Percentiles rank a stretch among this genome's conserved stretches.
These are phyloP conservation scores for Amiota communis DNA, from an alignment of 2,888 invertebrate genomes.

Conservation along the genomic window DNA sequence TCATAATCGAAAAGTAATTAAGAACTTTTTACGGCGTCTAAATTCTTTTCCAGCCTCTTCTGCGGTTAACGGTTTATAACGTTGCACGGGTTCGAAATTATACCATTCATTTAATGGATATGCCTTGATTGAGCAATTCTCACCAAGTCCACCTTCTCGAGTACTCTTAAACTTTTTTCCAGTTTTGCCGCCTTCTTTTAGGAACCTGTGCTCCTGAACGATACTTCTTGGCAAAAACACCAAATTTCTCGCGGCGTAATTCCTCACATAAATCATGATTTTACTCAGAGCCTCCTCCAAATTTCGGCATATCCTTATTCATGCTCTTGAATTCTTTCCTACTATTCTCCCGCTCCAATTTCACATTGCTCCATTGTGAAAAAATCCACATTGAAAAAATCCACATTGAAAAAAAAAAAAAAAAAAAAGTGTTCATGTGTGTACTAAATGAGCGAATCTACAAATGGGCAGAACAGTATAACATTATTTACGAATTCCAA, in stretches of 20 bases:
- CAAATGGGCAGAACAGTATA: too few relatives aligned
- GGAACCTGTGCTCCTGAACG: slow-evolving; percentile 94
- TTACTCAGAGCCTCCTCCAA: slow-evolving; percentile 97
- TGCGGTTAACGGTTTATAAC: slow-evolving; percentile 93
- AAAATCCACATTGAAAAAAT: slow-evolving; percentile 93
- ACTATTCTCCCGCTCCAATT: slow-evolving; percentile 96
- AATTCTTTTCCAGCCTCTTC: slow-evolving; percentile 99
- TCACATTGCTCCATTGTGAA: slow-evolving; percentile 88
- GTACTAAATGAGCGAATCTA: too few relatives aligned
- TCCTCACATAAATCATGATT: slow-evolving; percentile 95
- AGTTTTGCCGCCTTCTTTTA: slow-evolving; percentile 91
- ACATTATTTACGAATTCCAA: too few relatives aligned
- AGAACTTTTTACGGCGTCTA: slow-evolving; percentile 93
- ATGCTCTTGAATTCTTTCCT: slow-evolving; percentile 89
- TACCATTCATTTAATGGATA: slow-evolving; percentile 95
- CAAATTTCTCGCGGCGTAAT: slow-evolving; percentile 93
- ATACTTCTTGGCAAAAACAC: slow-evolving; percentile 89
- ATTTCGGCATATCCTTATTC: slow-evolving; percentile 94
- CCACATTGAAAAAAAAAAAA: too few relatives aligned
- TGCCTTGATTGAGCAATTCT: slow-evolving; percentile 96
- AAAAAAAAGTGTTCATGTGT: too few relatives aligned
- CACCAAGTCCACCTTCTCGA: slow-evolving; percentile 95
- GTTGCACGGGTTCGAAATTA: slow-evolving; percentile 73
- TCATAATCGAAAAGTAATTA: slow-evolving; percentile 96
- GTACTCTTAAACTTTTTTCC: slow-evolving; percentile 88